Evolutionary conservation across 2,113 vertebrate genomes (phyloP), one percentile per base, ranked within the genome.

Genomic region (Sterna hirundo): DNA sequence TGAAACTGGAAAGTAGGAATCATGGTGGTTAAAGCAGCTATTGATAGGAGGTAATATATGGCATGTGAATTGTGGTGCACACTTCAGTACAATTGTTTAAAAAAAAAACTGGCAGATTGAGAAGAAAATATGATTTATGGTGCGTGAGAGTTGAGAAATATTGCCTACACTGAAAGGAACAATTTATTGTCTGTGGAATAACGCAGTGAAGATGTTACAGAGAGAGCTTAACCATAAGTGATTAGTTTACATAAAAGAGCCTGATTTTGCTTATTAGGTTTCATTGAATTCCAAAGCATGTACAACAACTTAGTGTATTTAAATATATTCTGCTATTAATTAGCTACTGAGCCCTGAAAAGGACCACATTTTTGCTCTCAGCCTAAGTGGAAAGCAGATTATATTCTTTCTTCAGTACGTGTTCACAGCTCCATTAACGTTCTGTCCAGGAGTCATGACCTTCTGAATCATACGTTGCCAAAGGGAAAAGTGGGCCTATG

Each of bases 251-350:
- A 90, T 71, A 81, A 90, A 94, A 90, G 30, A 92, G 15, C 6
- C 52, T 85, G 82, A 86, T 94, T 96, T 96, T 93, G 25, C 61
- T 84, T 88, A 68, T 94, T 90, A 90, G 6, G 6, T 92, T 97
- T 84, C 70, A 84, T 79, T 94, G 22, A 87, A 94, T 94, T 96
- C 82, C 82, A 90, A 89, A 88, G 36, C 69, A 93, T 80, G 70
- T 94, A 85, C 51, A 95, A 76, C 76, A 85, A 44, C 44, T 92
- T 90, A 83, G 20, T 88, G 27, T 93, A 78, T 83, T 96, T 90
- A 78, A 95, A 94, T 49, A 46, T 65, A 65, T 91, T 96, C 60
- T 85, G 17, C 30, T 94, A 83, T 88, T 91, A 94, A 94, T 97
- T 94, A 94, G 25, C 47, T 83, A 55, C 62, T 83, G 29, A 92